Base-by-base conservation (phyloP, 2,113 vertebrate species). In the Hippocampus comes region DNA sequence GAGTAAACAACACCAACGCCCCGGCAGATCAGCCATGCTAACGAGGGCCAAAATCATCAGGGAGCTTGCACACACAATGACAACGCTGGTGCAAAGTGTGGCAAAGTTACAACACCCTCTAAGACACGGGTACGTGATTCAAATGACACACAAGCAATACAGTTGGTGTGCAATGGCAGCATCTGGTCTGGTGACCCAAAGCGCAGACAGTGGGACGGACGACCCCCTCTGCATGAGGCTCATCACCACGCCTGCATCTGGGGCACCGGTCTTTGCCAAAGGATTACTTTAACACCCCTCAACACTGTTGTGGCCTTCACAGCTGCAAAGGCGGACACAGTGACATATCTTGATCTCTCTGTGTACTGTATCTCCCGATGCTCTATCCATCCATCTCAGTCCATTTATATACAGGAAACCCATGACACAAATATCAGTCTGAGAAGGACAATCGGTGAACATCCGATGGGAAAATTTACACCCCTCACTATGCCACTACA, bases 241-340 rank as follows among this genome's bases (percentile, higher is more conserved):
- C 81, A 83, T 87, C 79, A 78, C 78, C 85, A 78, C 73, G 63
- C 74, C 74, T 78, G 75, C 68, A 78, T 86, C 86, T 87, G 84
- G 83, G 84, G 74, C 80, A 75, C 67, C 63, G 49, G 76, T 80
- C 85, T 84, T 83, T 87, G 86, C 89, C 83, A 90, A 85, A 86
- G 82, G 74, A 90, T 77, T 89, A 77, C 84, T 87, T 73, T 67
- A 66, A 66, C 64, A 59, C 30, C 65, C 74, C 70, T 71, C 59
- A 71, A 38, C 81, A 85, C 86, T 85, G 81, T 85, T 48, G 43
- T 48, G 85, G 84, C 75, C 70, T 70, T 82, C 81, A 71, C 84
- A 87, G 87, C 83, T 90, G 88, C 84, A 83, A 78, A 76, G 78
- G 72, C 87, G 1, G 23, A 60, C 57, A 34, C 27, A 6, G 27